Base-by-base conservation (phyloP, 2,797 vertebrate genomes). In the Echeneis naucrates region DNA sequence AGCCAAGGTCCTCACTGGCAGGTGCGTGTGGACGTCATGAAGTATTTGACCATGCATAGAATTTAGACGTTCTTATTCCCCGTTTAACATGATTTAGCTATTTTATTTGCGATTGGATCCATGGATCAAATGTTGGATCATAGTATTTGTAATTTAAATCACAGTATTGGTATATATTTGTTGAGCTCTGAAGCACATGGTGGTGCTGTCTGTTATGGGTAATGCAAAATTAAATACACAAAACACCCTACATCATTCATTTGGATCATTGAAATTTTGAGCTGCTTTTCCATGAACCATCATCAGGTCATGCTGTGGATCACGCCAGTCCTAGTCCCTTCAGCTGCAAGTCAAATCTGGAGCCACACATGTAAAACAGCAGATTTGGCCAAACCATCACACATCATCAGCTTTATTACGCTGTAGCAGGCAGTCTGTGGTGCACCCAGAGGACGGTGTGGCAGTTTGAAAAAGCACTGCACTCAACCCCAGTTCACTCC, bases 1-100 rank as follows among this genome's bases (percentile, higher is more conserved):
- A 91, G 98, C 96, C 70, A 99, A 99, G 94, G 97, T 99, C 45
- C 95, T 99, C 72, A 98, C 97, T 0, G 98, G 98, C 77, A 96
- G 95, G 93, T 94, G 61, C 64, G 89, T 89, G 57, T 38, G 8
- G n/a, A 26, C 2, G 13, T 48, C 19, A 4, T 19, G 27, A 40
- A 48, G 45, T 23, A 23, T 52, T 35, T 50, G 33, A 57, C 30
- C 13, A 26, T 2, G 8, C 10, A 35, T 63, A 8, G 5, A 14
- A 30, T 26, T 17, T 55, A 19, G 69, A 5, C 26, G 5, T 1
- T 38, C 9, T 54, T 13, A 27, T 23, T 23, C 5, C 12, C 9
- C 37, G 47, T 67, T 19, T 10, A 16, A 51, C 13, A 23, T 40
- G 13, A 30, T 32, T 13, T 23, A 33, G 51, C 35, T 33, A 35